Evolutionary conservation across 2,797 vertebrate genomes (phyloP).

Genomic region (Cichlasoma orientale): DNA sequence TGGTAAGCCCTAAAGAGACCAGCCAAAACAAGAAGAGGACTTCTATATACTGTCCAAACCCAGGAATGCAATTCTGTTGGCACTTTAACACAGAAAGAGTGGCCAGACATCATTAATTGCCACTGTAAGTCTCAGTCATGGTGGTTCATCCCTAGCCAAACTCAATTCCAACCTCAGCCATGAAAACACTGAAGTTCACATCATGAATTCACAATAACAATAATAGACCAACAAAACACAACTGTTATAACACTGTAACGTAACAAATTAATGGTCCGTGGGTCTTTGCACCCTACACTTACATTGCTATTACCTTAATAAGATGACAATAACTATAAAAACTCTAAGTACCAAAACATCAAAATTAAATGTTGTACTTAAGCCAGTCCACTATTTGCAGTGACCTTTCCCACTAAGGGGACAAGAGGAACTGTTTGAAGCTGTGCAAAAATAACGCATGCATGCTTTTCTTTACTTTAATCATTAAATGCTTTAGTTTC

Average conservation of each 20-base stretch:
- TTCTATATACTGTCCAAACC: neutral
- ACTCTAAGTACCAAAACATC: neutral
- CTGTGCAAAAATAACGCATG: neutral
- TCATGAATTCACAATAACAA: neutral
- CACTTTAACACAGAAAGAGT: neutral
- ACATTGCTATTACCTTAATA: neutral
- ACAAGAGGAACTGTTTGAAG: neutral
- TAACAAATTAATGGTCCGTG: too few species aligned
- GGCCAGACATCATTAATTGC: neutral
- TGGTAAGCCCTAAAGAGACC: neutral
- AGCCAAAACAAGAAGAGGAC: neutral
- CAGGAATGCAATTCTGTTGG: neutral
- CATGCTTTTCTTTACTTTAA: neutral
- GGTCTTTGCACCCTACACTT: neutral
- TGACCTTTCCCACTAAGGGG: neutral
- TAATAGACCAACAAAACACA: neutral
- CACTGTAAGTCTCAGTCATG: neutral
- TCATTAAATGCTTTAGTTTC: neutral
- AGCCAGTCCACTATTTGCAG: neutral
- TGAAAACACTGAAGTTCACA: neutral
- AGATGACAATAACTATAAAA: neutral
- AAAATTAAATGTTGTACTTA: neutral
- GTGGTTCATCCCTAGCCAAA: neutral
- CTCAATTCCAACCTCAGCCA: neutral
- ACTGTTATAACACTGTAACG: neutral